phyloP scores from a whole-genome alignment of 2,888 invertebrate genomes.

The Agriopis leucophaearia region DNA sequence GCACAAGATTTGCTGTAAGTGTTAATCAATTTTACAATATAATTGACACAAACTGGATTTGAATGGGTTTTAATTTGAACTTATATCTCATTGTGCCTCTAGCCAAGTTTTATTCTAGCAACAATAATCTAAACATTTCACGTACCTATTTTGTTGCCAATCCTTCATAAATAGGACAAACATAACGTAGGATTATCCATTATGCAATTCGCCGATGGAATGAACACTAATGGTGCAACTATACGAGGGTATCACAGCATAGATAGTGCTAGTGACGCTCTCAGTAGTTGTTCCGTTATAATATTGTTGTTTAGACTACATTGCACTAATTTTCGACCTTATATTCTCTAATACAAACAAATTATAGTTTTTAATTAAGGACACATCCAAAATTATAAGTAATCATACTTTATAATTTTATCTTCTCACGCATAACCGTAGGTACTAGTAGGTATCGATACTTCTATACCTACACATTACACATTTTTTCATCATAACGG shows the following conservation, averaged over 20 bases:
- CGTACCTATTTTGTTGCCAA: not conserved
- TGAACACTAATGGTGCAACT: conserved; percentile 23
- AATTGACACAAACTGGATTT: not conserved
- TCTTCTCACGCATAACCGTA: conserved; percentile 14
- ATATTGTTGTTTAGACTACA: conserved; percentile 19
- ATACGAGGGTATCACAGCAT: not conserved
- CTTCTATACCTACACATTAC: too few relatives aligned
- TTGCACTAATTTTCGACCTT: conserved; percentile 40
- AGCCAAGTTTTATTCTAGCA: conserved; percentile 38
- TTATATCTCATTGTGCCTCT: conserved; percentile 47
- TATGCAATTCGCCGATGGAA: conserved; percentile 24
- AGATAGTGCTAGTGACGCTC: not conserved
- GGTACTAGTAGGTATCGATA: not conserved
- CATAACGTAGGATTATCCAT: not conserved
- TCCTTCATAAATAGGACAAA: conserved; percentile 9
- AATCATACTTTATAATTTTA: conserved; percentile 1
- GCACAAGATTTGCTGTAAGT: conserved; percentile 29
- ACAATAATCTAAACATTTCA: conserved; percentile 13
- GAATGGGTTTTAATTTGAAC: conserved; percentile 29
- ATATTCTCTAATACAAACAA: conserved; percentile 20
- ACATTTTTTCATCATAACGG: too few relatives aligned
- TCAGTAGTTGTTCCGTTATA: conserved; percentile 6
- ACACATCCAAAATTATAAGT: not conserved
- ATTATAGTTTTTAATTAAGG: conserved; percentile 6
- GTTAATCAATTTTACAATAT: not conserved